phyloP scores from a whole-genome alignment of 2,797 vertebrate species.

The Siniperca scherzeri region DNA sequence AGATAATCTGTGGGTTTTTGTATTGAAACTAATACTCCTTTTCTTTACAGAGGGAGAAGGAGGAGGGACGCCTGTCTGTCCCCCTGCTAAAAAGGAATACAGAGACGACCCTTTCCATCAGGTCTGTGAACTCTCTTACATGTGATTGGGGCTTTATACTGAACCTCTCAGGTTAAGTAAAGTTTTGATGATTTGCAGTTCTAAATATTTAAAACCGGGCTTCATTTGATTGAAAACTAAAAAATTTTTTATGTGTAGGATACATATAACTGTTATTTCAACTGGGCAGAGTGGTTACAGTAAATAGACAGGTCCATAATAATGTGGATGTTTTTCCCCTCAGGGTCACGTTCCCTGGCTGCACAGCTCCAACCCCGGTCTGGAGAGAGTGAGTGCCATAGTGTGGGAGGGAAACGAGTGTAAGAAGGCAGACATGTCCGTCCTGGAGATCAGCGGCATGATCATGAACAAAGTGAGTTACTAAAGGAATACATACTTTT shows the following conservation, averaged over 20 bases:
- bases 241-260: too few species aligned
- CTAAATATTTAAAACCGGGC: neutral
- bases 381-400: constrained; percentile 98
- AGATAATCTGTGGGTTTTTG: neutral
- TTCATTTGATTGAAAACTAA: too few species aligned
- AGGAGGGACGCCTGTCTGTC: constrained; percentile 88
- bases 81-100: constrained; percentile 94
- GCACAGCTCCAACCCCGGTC: constrained; percentile 93
- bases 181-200: neutral
- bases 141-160: too few species aligned
- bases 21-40: neutral
- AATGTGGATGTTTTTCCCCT: neutral
- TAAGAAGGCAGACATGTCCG: constrained; percentile 99
- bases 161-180: neutral
- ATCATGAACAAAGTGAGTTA: constrained; percentile 96
- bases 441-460: constrained; percentile 99
- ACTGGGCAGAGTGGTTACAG: neutral
- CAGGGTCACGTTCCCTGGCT: constrained; percentile 96
- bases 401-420: constrained; percentile 99
- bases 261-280: neutral
- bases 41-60: constrained; percentile 89
- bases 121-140: constrained; percentile 76
- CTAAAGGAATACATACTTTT: rapidly evolving
- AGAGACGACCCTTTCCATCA: constrained; percentile 98
- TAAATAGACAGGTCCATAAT: neutral